Evolutionary conservation across 2,888 invertebrate genomes (phyloP), one percentile per base, ranked within the genome.

Genomic region (Noctua janthe): DNA sequence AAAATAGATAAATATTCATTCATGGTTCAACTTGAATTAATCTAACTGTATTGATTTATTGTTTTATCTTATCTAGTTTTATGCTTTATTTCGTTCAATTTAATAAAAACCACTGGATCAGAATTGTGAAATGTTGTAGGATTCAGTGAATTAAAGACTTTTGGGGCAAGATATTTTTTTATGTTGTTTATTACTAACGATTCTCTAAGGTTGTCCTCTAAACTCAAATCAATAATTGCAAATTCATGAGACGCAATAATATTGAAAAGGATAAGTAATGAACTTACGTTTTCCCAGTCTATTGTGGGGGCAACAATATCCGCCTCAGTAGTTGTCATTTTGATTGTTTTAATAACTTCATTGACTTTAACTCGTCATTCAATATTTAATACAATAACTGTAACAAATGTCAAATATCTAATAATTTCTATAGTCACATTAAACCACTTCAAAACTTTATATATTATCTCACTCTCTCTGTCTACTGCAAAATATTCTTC

Each of bases 261-360:
- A 11, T 15, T 76, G 5, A 29, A 29, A 11, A 35, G 15, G 0
- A 47, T n/a, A 35, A 54, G 0, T 64, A 64, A 54, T 0, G 0
- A 15, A 88, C 95, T 94, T 78, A 95, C 95, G 76, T 92, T 92
- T 70, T 92, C 91, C 76, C 92, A 91, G 76, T 95, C 94, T 78
- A 85, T 87, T 20, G 69, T 69, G 0, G 47, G 47, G 4, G 47
- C 8, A 29, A 47, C 69, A 15, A 83, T 86, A 51, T 91, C 90
- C 64, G 78, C 82, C 0, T 91, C 89, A 17, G 86, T 82, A 43
- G 89, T 88, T 10, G 90, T 91, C 86, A 89, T 87, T 62, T 88
- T 74, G 20, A 35, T n/a, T 64, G 39, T 13, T 74, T 47, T 10
- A 74, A 0, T 7, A 74, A 0, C 56, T 67, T 29, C 29, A 77